These are phyloP conservation scores for Carpatolechia fugitivella DNA, from an alignment of 2,888 invertebrate species.

Conservation along the genomic window DNA sequence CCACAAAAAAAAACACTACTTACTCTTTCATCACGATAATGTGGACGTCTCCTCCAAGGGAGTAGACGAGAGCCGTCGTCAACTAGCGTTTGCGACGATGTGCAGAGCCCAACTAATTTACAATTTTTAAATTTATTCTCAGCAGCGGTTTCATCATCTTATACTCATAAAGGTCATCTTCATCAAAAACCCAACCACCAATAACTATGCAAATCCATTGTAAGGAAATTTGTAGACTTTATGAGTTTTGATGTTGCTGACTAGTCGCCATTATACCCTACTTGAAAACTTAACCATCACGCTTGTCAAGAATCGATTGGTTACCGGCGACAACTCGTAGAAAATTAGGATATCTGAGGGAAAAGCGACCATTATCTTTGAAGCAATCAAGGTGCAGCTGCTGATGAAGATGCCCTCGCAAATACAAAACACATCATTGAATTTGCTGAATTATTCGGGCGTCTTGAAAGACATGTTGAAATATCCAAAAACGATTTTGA, in stretches of 20 bases:
- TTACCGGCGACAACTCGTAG: conserved; percentile 50
- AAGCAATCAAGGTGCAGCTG: conserved; percentile 64
- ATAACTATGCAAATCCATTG: conserved; percentile 47
- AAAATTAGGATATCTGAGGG: conserved; percentile 25
- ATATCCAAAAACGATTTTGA: too few species aligned
- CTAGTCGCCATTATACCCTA: conserved; percentile 33
- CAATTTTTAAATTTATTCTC: conserved; percentile 41
- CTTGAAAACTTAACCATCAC: background rate
- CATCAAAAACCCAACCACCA: conserved; percentile 37
- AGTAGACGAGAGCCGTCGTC: conserved; percentile 27
- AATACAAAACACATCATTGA: conserved; percentile 34
- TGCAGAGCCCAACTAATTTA: conserved; percentile 43
- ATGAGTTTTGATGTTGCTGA: conserved; percentile 29
- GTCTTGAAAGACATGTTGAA: too few species aligned
- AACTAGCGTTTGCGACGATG: background rate
- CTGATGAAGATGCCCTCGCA: conserved; percentile 59
- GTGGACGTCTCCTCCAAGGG: conserved; percentile 35
- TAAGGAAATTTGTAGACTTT: conserved; percentile 34
- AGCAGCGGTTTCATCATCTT: conserved; percentile 21
- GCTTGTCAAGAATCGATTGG: conserved; percentile 14
- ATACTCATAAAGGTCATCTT: conserved; percentile 32
- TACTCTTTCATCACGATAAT: conserved; percentile 34
- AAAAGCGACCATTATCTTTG: conserved; percentile 44
- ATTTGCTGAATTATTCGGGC: too few species aligned
- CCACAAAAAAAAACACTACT: conserved; percentile 47